Evolutionary conservation across 2,797 vertebrate genomes (phyloP), one percentile per base, ranked within the genome.

Genomic region (Gobio occitaniae): DNA sequence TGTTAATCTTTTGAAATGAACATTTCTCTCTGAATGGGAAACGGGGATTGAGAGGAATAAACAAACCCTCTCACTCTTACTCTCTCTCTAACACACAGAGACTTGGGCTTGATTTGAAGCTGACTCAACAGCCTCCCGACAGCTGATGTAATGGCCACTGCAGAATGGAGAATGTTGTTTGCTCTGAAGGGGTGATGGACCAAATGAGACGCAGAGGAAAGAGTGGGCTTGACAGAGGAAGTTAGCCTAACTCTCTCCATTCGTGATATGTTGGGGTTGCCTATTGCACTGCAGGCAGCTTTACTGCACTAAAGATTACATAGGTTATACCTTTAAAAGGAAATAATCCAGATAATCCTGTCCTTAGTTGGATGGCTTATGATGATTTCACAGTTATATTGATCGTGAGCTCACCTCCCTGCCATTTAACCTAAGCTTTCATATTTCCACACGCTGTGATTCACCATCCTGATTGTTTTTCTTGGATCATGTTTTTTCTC

Each of bases 111-210:
- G 63, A 56, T 29, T 50, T 75, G n/a, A 68, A 70, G 68, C 65
- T 82, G 56, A 80, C 72, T 86, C 72, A 71, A 50, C 65, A 48
- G 56, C 78, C 48, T 70, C 78, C 15, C 6, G 16, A 38, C 36
- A 74, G 74, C 66, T 86, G 85, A 84, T 72, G 75, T 86, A 84
- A 86, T 86, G 75, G 48, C 41, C 65, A 48, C 17, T n/a, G 63
- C 47, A 68, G 61, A 81, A 75, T 52, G 32, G 69, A 19, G 29
- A 36, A 65, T 21, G 50, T 50, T 71, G 70, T 65, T 29, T 72
- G 17, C 19, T 3, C 29, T 52, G 68, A 65, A 80, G 52, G 11
- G 70, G 52, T 65, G 16, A 79, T 69, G 59, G 75, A 80, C 65
- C 1, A 2, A 75, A 81, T 66, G 44, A 82, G 36, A 81, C 61